Evolutionary conservation across 2,888 invertebrate genomes (phyloP).

Genomic region (Pammene aurita): DNA sequence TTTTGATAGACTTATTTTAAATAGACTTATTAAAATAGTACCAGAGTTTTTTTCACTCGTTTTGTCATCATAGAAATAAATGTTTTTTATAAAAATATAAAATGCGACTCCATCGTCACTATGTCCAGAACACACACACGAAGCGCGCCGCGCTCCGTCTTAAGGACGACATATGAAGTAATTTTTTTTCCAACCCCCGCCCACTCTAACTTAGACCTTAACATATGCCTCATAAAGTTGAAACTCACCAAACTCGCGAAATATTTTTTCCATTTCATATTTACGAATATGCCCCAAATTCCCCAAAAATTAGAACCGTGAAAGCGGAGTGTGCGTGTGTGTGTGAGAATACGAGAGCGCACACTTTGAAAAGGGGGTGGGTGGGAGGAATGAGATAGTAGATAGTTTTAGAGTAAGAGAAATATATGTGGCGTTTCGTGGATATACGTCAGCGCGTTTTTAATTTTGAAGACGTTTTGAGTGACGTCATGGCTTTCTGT

Average conservation of each 20-base stretch:
- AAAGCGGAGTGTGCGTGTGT: conserved; percentile 69
- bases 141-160: conserved; percentile 81
- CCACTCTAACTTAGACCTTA: conserved; percentile 60
- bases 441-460: conserved; percentile 56
- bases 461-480: conserved; percentile 40
- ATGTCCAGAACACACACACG: conserved; percentile 78
- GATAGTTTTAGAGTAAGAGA: conserved; percentile 81
- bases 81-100: conserved; percentile 38
- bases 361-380: conserved; percentile 54
- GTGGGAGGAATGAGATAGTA: conserved; percentile 63
- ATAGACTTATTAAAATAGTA: no score
- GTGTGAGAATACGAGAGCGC: conserved; percentile 66
- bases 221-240: conserved; percentile 50
- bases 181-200: conserved; percentile 77
- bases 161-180: conserved; percentile 84
- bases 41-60: background rate
- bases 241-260: conserved; percentile 64
- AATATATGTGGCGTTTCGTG: conserved; percentile 63
- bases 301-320: conserved; percentile 85
- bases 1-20: no score
- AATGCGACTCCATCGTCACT: conserved; percentile 56
- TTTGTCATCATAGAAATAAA: background rate
- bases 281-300: conserved; percentile 85
- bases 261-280: conserved; percentile 85
- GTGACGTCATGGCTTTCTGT: conserved; percentile 22